Base-by-base conservation (phyloP, 2,888 invertebrate genomes). In the Lycophotia porphyrea region DNA sequence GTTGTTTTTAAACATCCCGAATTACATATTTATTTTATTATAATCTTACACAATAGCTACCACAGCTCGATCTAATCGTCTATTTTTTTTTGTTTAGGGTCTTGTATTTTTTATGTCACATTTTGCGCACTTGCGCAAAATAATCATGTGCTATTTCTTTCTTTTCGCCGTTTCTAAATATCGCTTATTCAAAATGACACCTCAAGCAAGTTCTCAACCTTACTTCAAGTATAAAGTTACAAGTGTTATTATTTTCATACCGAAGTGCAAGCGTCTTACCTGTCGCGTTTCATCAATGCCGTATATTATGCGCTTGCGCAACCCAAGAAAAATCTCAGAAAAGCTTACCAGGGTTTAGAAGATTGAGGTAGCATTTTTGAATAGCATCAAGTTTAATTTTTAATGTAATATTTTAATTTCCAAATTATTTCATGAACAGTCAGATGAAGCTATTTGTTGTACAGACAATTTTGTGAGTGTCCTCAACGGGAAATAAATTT, bases 271-370 rank as follows among this genome's bases (percentile, higher is more conserved):
- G 39, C 31, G n/a, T n/a, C 36, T 67, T 8, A 36, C 27, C 15
- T 42, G 31, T n/a, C 24, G 9, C 18, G 44, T 2, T 55, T 34
- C 15, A 13, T 44, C 8, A 36, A 72, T 31, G 7, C 1, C 18
- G 5, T n/a, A 24, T 24, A 27, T 31, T 7, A 24, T 78, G 78
- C 81, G 78, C 66, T 1, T 4, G 66, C 81, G 78, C 78, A 49
- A 1, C 8, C 63, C 24, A 34, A 18, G 24, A 27, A 15, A 78
- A 61, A 72, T 73, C 18, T 1, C 0, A 0, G 24, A 31, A 47
- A 65, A 44, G 5, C 42, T 31, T 36, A 1, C 1, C 21, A 36
- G 5, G 8, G 15, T 36, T n/a, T 52, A 31, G 0, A 21, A 36
- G 5, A 70, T 24, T 44, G 8, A 36, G 7, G 11, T 34, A 21